phyloP scores from a whole-genome alignment of 2,797 vertebrate species.

The Balearica regulorum region DNA sequence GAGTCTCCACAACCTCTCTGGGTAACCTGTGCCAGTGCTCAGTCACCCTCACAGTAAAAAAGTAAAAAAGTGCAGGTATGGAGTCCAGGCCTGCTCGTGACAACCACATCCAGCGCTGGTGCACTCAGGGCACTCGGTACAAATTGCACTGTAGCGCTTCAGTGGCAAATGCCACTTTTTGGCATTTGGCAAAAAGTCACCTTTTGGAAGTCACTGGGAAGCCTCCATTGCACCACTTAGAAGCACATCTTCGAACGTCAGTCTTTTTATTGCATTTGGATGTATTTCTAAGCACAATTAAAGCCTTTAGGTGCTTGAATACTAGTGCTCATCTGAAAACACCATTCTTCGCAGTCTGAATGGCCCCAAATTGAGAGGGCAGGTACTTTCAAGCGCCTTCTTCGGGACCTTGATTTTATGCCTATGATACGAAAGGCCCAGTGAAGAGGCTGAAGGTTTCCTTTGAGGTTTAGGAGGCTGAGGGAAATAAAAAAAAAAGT shows the following conservation, averaged over 20 bases:
- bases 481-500: not conserved
- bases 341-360: not conserved
- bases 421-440: not conserved
- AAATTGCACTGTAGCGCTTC: not conserved
- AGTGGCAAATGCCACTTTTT: not conserved
- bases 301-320: not conserved
- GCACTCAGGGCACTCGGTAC: not conserved
- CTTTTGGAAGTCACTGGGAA: not conserved
- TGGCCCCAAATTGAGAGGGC: not conserved
- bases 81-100: not conserved
- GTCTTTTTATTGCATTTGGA: not conserved
- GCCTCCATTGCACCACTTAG: not conserved
- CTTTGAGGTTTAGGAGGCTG: not conserved
- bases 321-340: not conserved
- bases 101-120: not conserved
- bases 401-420: not conserved
- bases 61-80: not conserved
- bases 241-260: not conserved
- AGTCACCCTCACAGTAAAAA: not conserved
- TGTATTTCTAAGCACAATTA: not conserved
- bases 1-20: not conserved
- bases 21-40: not conserved
- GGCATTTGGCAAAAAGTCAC: not conserved
- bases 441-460: not conserved
- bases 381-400: not conserved